These are phyloP conservation scores for Calosoma granatense DNA, from an alignment of 1,140 invertebrate species.

Conservation along the genomic window DNA sequence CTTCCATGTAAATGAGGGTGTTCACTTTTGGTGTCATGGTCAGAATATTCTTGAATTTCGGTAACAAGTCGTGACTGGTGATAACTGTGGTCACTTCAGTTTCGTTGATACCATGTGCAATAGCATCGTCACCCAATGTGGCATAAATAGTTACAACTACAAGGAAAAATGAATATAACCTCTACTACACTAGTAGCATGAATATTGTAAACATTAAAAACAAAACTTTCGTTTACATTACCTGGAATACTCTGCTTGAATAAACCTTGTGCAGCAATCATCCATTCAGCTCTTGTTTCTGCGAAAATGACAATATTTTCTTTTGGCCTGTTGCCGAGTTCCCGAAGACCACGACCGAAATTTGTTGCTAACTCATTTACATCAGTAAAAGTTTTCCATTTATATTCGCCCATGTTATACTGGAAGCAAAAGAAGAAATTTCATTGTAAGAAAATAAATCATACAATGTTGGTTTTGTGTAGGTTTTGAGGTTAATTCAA, in stretches of 20 bases:
- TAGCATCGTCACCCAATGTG: constrained; percentile 91
- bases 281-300: constrained; percentile 95
- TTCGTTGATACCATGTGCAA: constrained; percentile 92
- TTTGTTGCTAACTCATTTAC: constrained; percentile 61
- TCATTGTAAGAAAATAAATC: too few species aligned
- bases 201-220: neutral
- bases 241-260: constrained; percentile 86
- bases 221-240: constrained; percentile 28
- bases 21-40: constrained; percentile 55
- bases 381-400: constrained; percentile 79
- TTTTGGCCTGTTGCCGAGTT: constrained; percentile 41
- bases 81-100: constrained; percentile 88
- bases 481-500: too few species aligned
- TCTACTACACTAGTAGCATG: too few species aligned
- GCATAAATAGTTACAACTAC: constrained; percentile 92
- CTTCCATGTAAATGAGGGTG: constrained; percentile 82
- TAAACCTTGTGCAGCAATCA: constrained; percentile 86
- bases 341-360: constrained; percentile 70
- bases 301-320: constrained; percentile 84
- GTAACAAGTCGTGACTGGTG: constrained; percentile 77
- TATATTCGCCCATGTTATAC: constrained; percentile 88
- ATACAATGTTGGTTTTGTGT: neutral
- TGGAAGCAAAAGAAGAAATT: constrained; percentile 35
- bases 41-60: constrained; percentile 77
- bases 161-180: constrained; percentile 25